These are phyloP conservation scores for Tauraco erythrolophus DNA, from an alignment of 2,113 vertebrate species.

Conservation along the genomic window DNA sequence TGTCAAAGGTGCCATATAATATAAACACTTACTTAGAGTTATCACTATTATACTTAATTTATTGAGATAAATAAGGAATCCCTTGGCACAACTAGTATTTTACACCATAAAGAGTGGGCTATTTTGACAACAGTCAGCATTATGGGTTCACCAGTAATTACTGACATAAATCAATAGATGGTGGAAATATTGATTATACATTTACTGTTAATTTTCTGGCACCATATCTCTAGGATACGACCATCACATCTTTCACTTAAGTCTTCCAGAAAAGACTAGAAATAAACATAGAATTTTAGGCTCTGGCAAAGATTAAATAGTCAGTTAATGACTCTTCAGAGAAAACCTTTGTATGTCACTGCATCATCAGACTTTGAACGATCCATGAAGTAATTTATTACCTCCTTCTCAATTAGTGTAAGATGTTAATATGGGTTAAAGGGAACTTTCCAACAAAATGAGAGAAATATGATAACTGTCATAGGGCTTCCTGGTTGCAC, in stretches of 20 bases:
- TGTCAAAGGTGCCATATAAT: conserved; percentile 43
- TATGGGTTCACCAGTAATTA: conserved; percentile 72
- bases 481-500: conserved; percentile 49
- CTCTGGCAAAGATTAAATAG: conserved; percentile 33
- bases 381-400: conserved; percentile 42
- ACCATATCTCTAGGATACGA: neutral
- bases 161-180: conserved; percentile 78
- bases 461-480: conserved; percentile 64
- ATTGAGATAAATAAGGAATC: conserved; percentile 63
- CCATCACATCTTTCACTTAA: conserved; percentile 28
- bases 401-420: conserved; percentile 61
- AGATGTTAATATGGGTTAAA: conserved; percentile 68
- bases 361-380: conserved; percentile 30
- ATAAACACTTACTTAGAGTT: conserved; percentile 38
- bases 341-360: conserved; percentile 23
- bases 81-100: conserved; percentile 36
- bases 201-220: conserved; percentile 73
- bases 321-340: neutral
- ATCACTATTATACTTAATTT: conserved; percentile 68
- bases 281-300: neutral
- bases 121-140: conserved; percentile 69
- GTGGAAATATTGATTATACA: conserved; percentile 68
- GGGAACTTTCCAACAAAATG: conserved; percentile 63
- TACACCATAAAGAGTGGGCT: conserved; percentile 23
- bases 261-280: neutral